Conservation (phyloP, 2,797 vertebrate genomes). For the Sebastes nivosus region DNA sequence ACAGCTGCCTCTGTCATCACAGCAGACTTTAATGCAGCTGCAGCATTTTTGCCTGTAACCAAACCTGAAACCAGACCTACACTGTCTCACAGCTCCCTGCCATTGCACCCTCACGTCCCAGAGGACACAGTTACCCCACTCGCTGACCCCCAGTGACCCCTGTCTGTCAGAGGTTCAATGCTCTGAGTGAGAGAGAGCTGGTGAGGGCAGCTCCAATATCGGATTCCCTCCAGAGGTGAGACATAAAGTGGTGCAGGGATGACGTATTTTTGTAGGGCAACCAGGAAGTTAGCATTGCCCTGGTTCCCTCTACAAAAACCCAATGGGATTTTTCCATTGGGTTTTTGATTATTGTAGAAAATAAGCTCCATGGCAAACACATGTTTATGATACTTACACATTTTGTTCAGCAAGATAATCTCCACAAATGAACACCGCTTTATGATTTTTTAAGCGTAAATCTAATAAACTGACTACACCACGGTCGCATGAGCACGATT, state of each 20-base stretch:
- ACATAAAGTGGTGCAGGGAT: not conserved
- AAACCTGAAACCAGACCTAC: constrained; percentile 73
- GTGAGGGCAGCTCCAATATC: constrained; percentile 41
- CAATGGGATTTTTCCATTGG: too few species aligned
- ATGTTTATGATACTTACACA: too few species aligned
- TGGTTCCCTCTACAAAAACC: too few species aligned
- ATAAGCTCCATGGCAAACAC: too few species aligned
- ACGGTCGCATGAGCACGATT: too few species aligned
- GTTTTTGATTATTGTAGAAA: too few species aligned
- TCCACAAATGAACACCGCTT: fast-evolving
- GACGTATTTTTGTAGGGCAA: too few species aligned
- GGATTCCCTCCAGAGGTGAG: constrained; percentile 37
- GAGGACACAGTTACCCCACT: constrained; percentile 67
- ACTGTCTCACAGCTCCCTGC: constrained; percentile 73
- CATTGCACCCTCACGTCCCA: constrained; percentile 60
- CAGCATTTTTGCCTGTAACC: constrained; percentile 62
- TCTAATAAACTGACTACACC: too few species aligned
- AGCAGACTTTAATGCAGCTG: constrained; percentile 57
- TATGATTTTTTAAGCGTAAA: too few species aligned
- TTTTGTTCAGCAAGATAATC: too few species aligned
- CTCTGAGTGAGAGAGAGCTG: constrained; percentile 23
- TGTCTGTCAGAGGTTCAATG: constrained; percentile 53
- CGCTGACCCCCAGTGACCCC: constrained; percentile 64
- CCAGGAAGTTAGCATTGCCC: fast-evolving
- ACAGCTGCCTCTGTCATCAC: constrained; percentile 67